Base-by-base conservation (phyloP, 2,888 invertebrate genomes). In the Lissocephala sabroskyi region DNA sequence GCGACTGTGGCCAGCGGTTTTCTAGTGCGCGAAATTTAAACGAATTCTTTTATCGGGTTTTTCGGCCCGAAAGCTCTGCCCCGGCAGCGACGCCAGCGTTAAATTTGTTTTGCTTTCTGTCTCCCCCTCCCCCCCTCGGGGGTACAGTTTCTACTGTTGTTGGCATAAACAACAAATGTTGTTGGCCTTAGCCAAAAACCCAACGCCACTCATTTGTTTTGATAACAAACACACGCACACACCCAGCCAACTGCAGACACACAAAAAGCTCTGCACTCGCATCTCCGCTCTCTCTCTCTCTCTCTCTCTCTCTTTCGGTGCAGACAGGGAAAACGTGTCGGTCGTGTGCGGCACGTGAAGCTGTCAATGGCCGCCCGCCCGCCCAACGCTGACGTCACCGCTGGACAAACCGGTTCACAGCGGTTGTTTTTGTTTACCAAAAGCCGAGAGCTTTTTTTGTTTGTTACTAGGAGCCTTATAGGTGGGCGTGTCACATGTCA, bases 21-120 rank as follows among this genome's bases (percentile, higher is more conserved):
- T 70, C 58, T 53, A 60, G 66, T 71, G 66, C 62, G 71, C 59
- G 71, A 70, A 71, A 70, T 74, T 71, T 74, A 70, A 71, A 57
- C 70, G 70, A 64, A 66, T 65, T 74, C 70, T 74, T 71, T 74
- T 71, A 74, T 71, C 70, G 74, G 60, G 64, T 33, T n/a, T n/a
- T 54, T 54, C 54, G 44, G 56, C 55, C 41, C 65, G 29, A 16
- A 52, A 71, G 74, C 74, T 59, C 74, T 45, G 53, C 33, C 52
- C 49, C 50, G 33, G 33, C 40, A 17, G 18, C 10, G 19, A 17
- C 18, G 49, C 50, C 50, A 52, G 19, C 67, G 65, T 55, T n/a
- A n/a, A n/a, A n/a, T 68, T 74, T 70, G 70, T 65, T 67, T 67
- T 67, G 68, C 55, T 65, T 65, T 68, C 56, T 46, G 50, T 52